Evolutionary conservation across 2,888 invertebrate species (phyloP), one percentile per base, ranked within the genome.

Genomic region (Scaptomyza caliginosa): DNA sequence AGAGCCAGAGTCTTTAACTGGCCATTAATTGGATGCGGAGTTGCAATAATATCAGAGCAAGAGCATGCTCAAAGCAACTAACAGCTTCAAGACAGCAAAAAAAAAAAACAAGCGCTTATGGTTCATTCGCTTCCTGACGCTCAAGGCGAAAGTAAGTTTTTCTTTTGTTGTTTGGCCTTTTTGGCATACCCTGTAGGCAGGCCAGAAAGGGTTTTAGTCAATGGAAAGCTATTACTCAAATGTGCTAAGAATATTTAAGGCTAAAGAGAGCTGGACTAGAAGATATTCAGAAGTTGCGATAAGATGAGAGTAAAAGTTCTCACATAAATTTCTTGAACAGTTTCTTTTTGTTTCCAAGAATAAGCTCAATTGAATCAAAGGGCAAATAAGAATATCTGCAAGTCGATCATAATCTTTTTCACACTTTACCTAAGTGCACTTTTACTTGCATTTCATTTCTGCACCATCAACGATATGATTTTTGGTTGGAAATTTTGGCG

Each of bases 11-110:
- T 51, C 57, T 74, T 71, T 68, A 74, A 59, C 71, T 49, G 69
- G 48, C 24, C 71, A 72, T 72, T 72, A 74, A 74, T 74, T 72
- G 69, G 71, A 74, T 34, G 68, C 71, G 62, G 74, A 58, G 55
- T 16, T 34, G 69, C 68, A 39, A 39, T 34, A 50, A 32, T 32
- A n/a, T 19, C 26, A 39, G 43, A 42, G 38, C 34, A 40, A 34
- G 34, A 34, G 34, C 34, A 34, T 34, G 32, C 34, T 36, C 8
- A 10, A 1, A 50, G 19, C 30, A 38, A 63, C 26, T 10, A 34
- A 17, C 54, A 42, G 50, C 32, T 63, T 36, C 13, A 34, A 64
- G 56, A 16, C 34, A 28, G 10, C 3, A n/a, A n/a, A 13, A 32
- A 30, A 32, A 13, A 7, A 32, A 32, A 30, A n/a, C 0, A 13